Percentiles rank a stretch among this genome's conserved stretches.
Conservation (phyloP, 2,888 invertebrate species). For the Chaetoderma sp. region DNA sequence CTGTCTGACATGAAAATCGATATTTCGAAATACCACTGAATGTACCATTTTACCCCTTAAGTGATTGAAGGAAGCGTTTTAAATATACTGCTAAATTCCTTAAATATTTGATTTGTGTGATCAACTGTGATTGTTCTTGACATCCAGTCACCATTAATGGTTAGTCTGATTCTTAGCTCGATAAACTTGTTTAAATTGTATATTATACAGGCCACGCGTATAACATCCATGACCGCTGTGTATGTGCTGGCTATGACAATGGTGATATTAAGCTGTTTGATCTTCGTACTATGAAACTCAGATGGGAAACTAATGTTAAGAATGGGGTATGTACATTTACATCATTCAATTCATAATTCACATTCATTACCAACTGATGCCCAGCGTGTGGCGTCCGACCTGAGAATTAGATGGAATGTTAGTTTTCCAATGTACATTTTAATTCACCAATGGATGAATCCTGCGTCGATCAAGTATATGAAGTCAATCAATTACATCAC, state of each 20-base stretch:
- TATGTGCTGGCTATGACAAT: slow-evolving; percentile 95
- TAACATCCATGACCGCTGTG: slow-evolving; percentile 85
- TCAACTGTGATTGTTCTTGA: background rate
- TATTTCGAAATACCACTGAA: too few relatives aligned
- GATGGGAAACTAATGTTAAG: slow-evolving; percentile 92
- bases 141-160: background rate
- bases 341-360: background rate
- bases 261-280: slow-evolving; percentile 96
- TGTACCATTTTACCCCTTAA: too few relatives aligned
- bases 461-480: too few relatives aligned
- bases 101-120: background rate
- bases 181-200: background rate
- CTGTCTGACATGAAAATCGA: too few relatives aligned
- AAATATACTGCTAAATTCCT: background rate
- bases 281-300: slow-evolving; percentile 82
- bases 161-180: background rate
- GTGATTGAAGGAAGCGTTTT: too few relatives aligned
- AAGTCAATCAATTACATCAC: too few relatives aligned
- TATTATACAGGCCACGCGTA: slow-evolving; percentile 80
- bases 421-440: too few relatives aligned
- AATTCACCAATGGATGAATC: too few relatives aligned
- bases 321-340: slow-evolving; percentile 78
- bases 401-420: too few relatives aligned
- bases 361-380: background rate
- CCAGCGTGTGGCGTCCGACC: too few relatives aligned